Evolutionary conservation across 2,113 vertebrate species (phyloP).

Genomic region (Oryzias woworae): DNA sequence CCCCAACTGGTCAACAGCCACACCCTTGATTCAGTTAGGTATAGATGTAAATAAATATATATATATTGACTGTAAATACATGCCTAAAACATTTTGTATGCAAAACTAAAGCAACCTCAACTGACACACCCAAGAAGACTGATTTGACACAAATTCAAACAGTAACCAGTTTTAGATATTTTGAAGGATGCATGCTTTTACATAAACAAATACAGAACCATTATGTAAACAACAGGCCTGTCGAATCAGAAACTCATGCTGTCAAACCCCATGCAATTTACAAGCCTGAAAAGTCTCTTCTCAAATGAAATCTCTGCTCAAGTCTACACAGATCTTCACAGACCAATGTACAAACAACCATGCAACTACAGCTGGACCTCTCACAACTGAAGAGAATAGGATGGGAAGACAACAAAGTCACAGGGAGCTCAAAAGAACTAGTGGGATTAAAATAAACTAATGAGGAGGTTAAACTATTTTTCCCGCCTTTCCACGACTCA

Average conservation of each 20-base stretch:
- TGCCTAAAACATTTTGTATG: no score
- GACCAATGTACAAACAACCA: constrained; percentile 51
- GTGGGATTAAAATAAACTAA: constrained; percentile 52
- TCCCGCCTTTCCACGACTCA: constrained; percentile 86
- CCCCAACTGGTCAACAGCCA: no score
- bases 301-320: constrained; percentile 15
- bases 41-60: no score
- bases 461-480: constrained; percentile 67
- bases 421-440: constrained; percentile 48
- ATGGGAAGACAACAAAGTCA: constrained; percentile 39
- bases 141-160: background rate
- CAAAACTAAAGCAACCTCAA: no score
- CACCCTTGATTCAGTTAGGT: no score
- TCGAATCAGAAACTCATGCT: constrained; percentile 59
- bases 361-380: constrained; percentile 55
- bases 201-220: constrained; percentile 38
- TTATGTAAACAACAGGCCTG: constrained; percentile 22
- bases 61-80: no score
- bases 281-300: constrained; percentile 10
- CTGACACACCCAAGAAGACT: no score
- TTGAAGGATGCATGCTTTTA: constrained; percentile 57
- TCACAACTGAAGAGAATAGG: constrained; percentile 21
- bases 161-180: constrained; percentile 6
- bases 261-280: constrained; percentile 58
- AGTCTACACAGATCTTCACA: background rate